Conservation (phyloP, 1,140 invertebrate species). For the Pachypsylla venusta region DNA sequence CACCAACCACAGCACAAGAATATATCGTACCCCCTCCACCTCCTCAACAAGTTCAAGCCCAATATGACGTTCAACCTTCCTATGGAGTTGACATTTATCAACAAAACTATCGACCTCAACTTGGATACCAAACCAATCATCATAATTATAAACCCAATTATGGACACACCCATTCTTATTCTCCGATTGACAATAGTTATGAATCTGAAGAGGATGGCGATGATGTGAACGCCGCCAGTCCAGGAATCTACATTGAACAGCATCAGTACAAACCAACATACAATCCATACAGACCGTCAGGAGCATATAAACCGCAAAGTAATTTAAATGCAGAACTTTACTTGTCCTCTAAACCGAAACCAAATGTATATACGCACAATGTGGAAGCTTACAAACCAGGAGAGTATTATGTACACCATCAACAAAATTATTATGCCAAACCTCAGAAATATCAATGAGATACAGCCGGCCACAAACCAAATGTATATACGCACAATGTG, state of each 20-base stretch:
- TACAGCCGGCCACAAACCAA: too few species aligned
- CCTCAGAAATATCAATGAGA: not conserved
- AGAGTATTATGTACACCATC: conserved; percentile 5
- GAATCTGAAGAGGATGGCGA: not conserved
- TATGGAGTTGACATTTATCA: too few species aligned
- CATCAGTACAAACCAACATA: conserved; percentile 8
- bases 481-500: not conserved
- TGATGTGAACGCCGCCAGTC: not conserved
- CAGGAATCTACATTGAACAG: conserved; percentile 5
- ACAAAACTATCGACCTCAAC: not conserved
- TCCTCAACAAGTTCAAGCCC: too few species aligned
- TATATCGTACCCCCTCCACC: too few species aligned
- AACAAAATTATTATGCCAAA: conserved; percentile 5
- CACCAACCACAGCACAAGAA: too few species aligned
- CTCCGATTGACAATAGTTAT: not conserved
- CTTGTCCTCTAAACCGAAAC: not conserved
- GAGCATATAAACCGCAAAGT: not conserved
- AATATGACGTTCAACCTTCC: too few species aligned
- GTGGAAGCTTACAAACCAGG: conserved; percentile 4
- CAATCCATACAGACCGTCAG: not conserved
- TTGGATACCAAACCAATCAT: not conserved
- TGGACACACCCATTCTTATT: not conserved
- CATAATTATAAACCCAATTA: not conserved
- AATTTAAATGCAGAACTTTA: not conserved
- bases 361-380: not conserved